phyloP scores from a whole-genome alignment of 1,140 invertebrate species.

The Calephelis nemesis region DNA sequence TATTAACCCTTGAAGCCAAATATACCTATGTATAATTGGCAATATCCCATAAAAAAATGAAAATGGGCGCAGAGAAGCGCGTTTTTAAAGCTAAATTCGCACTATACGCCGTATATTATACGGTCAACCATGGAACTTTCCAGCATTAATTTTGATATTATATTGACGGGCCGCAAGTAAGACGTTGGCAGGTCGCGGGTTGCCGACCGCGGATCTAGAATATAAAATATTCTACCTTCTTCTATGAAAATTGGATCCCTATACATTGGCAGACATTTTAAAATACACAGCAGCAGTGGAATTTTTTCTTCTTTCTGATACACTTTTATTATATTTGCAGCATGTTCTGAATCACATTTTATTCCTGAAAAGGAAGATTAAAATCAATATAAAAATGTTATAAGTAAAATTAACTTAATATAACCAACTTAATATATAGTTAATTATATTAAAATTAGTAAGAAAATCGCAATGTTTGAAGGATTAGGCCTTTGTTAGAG shows the following conservation, averaged over 20 bases:
- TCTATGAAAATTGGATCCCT: conserved; percentile 22
- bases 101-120: no score
- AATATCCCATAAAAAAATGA: no score
- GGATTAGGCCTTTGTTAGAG: neutral
- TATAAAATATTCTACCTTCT: conserved; percentile 11
- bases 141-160: no score
- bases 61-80: no score
- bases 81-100: no score
- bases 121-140: no score
- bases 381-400: neutral
- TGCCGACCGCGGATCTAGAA: no score
- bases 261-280: conserved; percentile 49
- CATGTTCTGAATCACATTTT: conserved; percentile 57
- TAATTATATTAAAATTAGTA: neutral
- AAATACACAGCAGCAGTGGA: conserved; percentile 51
- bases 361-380: conserved; percentile 43
- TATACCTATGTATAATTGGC: no score
- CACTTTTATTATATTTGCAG: conserved; percentile 45
- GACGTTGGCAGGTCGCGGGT: no score
- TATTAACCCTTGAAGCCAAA: no score
- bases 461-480: no score
- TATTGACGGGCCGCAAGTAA: no score
- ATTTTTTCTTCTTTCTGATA: conserved; percentile 42
- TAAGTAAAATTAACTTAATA: neutral
- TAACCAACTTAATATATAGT: neutral